Conservation (phyloP, 2,797 vertebrate genomes). For the Eutrigla gurnardus region DNA sequence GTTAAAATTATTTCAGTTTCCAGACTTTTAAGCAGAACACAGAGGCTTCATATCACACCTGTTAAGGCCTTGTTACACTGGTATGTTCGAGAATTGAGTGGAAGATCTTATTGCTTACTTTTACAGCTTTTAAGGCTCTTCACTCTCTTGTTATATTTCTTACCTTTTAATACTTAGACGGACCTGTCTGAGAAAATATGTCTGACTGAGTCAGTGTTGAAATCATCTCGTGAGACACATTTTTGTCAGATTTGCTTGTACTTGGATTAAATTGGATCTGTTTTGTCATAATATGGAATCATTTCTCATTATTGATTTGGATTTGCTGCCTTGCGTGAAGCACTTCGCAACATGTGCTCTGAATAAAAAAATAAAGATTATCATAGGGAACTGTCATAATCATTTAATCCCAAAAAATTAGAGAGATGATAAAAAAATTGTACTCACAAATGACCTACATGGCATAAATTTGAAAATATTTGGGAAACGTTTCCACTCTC, state of each 20-base stretch:
- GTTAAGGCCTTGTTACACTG: not conserved
- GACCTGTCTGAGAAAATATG: no score
- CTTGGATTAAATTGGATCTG: not conserved
- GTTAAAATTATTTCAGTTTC: not conserved
- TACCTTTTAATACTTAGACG: not conserved
- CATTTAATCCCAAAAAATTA: no score
- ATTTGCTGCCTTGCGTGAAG: not conserved
- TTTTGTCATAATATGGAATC: not conserved
- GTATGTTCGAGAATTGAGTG: not conserved
- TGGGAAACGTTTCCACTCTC: not conserved
- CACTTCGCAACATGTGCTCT: not conserved
- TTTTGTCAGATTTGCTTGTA: not conserved
- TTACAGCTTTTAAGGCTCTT: not conserved
- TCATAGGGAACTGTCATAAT: no score
- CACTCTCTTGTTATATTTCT: not conserved
- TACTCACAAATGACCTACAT: not conserved
- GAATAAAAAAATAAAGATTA: not conserved
- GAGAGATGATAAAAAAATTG: no score
- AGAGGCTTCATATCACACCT: not conserved
- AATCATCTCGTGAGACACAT: not conserved
- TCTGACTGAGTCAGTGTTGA: no score
- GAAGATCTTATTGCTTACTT: not conserved
- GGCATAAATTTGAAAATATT: not conserved
- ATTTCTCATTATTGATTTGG: not conserved
- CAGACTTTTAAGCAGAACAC: not conserved